Evolutionary conservation across 2,113 vertebrate genomes (phyloP).

Genomic region (Equus przewalskii): DNA sequence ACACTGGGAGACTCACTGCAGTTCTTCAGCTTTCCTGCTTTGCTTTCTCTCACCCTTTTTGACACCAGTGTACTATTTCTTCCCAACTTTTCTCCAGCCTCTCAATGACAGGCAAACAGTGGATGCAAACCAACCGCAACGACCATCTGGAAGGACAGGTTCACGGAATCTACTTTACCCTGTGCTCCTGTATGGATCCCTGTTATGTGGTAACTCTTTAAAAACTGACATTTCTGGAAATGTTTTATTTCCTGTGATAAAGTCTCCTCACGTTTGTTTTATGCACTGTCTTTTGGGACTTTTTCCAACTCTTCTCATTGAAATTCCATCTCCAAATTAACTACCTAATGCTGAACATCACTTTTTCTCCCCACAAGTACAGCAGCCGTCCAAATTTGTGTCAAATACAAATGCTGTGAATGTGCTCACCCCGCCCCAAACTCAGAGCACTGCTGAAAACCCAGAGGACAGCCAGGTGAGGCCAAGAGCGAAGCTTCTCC

Average conservation of each 20-base stretch:
- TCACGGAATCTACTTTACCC: background rate
- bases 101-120: background rate
- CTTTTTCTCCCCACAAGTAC: background rate
- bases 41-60: background rate
- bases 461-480: background rate
- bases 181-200: background rate
- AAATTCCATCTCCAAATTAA: constrained; percentile 18
- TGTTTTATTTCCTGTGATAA: background rate
- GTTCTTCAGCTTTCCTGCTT: background rate
- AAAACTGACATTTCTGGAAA: background rate
- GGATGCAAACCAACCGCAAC: background rate
- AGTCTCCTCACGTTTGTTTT: background rate
- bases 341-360: background rate
- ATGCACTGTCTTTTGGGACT: background rate
- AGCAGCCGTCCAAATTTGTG: background rate
- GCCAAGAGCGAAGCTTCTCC: background rate
- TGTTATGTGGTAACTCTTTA: background rate
- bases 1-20: background rate
- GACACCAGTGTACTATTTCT: background rate
- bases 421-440: background rate
- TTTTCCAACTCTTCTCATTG: background rate
- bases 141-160: background rate
- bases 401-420: background rate
- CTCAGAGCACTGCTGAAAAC: background rate
- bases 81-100: background rate